phyloP scores from a whole-genome alignment of 2,797 vertebrate species.

The Acipenser transmontanus region DNA sequence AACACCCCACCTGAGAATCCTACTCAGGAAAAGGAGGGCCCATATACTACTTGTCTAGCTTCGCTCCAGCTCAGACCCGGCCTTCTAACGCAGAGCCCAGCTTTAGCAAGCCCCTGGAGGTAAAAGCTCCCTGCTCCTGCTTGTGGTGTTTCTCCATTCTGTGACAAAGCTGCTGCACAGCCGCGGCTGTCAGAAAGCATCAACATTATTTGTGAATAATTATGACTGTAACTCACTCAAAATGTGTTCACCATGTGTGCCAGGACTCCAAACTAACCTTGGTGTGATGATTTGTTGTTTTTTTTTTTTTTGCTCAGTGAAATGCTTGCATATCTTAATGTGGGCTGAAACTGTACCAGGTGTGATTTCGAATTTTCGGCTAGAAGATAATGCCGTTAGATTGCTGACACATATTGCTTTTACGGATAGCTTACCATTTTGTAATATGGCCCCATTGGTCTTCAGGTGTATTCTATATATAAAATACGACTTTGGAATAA shows the following conservation, averaged over 20 bases:
- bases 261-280: conserved; percentile 3
- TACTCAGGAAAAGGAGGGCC: no score
- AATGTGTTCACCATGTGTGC: conserved; percentile 5
- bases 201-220: conserved; percentile 15
- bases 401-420: no score
- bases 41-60: conserved; percentile 20
- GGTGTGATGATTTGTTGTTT: neutral
- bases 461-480: no score
- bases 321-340: conserved; percentile 33
- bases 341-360: conserved; percentile 49
- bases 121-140: conserved; percentile 20
- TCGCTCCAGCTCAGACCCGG: conserved; percentile 21
- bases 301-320: neutral
- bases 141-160: conserved; percentile 16
- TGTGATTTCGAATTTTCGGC: conserved; percentile 29
- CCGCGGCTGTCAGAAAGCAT: conserved; percentile 26
- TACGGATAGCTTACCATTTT: no score
- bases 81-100: conserved; percentile 6
- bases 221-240: neutral
- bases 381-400: no score
- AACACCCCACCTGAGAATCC: no score
- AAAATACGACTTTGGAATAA: no score
- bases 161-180: conserved; percentile 16
- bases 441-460: no score
- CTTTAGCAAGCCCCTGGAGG: conserved; percentile 6